Conservation (phyloP, 2,888 invertebrate genomes). For the Agrotis exclamationis region DNA sequence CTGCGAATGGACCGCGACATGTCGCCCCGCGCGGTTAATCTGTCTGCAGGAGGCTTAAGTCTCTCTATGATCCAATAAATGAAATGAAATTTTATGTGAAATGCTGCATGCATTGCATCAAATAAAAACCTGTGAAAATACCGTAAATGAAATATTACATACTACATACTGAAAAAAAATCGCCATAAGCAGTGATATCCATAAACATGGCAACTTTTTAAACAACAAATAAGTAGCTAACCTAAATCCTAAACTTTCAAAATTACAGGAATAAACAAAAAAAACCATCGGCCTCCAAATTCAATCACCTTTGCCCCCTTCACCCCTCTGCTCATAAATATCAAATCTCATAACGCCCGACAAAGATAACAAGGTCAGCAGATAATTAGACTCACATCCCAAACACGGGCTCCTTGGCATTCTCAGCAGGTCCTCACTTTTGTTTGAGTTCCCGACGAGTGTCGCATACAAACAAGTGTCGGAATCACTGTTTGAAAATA, state of each 20-base stretch:
- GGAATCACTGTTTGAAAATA: constrained; percentile 57
- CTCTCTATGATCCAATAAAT: too few relatives aligned
- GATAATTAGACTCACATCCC: constrained; percentile 49
- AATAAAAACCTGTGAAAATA: background rate
- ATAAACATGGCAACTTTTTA: background rate
- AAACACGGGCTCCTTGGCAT: constrained; percentile 52
- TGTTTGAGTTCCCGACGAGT: constrained; percentile 59
- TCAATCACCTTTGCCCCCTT: constrained; percentile 24
- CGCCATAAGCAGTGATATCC: background rate
- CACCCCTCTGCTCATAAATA: constrained; percentile 31
- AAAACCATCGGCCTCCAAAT: constrained; percentile 19
- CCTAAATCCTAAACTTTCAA: background rate
- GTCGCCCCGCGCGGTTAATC: too few relatives aligned
- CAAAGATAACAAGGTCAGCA: constrained; percentile 51
- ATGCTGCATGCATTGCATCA: background rate
- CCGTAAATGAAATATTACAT: background rate
- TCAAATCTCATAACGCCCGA: constrained; percentile 49
- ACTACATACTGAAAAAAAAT: background rate
- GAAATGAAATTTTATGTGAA: too few relatives aligned
- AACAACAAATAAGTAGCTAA: background rate
- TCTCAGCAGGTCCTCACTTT: constrained; percentile 59
- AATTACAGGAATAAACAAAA: constrained; percentile 22
- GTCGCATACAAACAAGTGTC: constrained; percentile 63
- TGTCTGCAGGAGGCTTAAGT: too few relatives aligned
- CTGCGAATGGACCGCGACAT: too few relatives aligned